Percentiles rank a stretch among this genome's conserved stretches.
Evolutionary conservation across 1,140 invertebrate species (phyloP).

Genomic region (Diachasmimorpha longicaudata): DNA sequence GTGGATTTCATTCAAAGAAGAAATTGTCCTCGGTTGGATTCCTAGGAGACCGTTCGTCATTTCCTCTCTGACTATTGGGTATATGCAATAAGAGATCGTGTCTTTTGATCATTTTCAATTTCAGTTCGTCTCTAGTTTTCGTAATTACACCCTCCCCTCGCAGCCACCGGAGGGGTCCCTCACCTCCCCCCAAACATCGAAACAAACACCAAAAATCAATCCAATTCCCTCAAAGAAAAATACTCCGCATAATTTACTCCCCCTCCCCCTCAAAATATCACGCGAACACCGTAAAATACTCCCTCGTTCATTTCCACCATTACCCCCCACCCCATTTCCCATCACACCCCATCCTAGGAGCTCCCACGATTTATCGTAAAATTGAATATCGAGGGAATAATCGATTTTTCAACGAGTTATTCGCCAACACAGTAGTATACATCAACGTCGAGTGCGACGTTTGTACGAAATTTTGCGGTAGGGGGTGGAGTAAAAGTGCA

Average conservation of each 20-base stretch:
- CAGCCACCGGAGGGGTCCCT: too few relatives aligned
- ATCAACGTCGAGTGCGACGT: background rate
- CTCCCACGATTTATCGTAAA: constrained; percentile 7
- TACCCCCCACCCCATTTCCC: background rate
- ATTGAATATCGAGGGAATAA: constrained; percentile 14
- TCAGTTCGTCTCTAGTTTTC: too few relatives aligned
- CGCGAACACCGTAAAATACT: background rate
- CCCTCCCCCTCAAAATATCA: too few relatives aligned
- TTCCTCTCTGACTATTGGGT: background rate
- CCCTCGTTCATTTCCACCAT: background rate
- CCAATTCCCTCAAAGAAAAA: too few relatives aligned
- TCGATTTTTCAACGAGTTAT: background rate
- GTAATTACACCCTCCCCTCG: too few relatives aligned
- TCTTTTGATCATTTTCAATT: too few relatives aligned
- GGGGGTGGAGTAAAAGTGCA: background rate
- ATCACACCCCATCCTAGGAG: background rate
- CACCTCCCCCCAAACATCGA: too few relatives aligned
- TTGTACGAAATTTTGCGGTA: background rate
- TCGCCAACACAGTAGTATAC: background rate
- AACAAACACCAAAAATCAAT: too few relatives aligned
- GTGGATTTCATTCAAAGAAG: too few relatives aligned
- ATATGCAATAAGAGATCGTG: background rate
- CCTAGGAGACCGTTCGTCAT: background rate
- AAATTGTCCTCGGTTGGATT: too few relatives aligned
- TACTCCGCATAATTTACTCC: too few relatives aligned